Percentiles rank a stretch among this genome's conserved stretches.
Evolutionary conservation across 2,888 invertebrate genomes (phyloP).

Genomic region (Polymixis flavicincta): DNA sequence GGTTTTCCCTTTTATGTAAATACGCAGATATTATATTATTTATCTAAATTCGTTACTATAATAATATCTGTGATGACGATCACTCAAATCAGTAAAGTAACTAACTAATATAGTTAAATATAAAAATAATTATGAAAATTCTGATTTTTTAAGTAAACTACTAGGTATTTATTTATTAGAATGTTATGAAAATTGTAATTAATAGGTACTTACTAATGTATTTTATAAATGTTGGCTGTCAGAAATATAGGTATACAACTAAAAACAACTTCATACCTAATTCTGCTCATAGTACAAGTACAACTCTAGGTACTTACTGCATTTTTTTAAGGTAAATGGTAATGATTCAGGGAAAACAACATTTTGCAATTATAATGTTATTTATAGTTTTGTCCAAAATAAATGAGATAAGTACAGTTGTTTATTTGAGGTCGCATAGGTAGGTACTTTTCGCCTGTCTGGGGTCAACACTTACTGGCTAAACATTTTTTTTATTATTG

Average conservation of each 20-base stretch:
- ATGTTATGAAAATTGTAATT: background rate
- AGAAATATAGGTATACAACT: background rate
- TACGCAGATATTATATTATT: background rate
- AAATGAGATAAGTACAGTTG: background rate
- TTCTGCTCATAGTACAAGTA: background rate
- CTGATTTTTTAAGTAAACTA: background rate
- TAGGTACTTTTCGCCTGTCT: background rate
- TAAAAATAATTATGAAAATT: background rate
- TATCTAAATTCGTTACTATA: background rate
- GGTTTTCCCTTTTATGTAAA: background rate
- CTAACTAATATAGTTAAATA: background rate
- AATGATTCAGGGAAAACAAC: background rate
- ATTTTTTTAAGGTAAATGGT: background rate
- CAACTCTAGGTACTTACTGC: background rate
- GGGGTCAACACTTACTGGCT: background rate
- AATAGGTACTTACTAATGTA: background rate
- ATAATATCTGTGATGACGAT: background rate
- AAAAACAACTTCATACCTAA: background rate
- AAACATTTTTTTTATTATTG: background rate
- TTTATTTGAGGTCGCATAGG: background rate
- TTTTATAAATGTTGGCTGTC: background rate
- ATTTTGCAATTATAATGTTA: background rate
- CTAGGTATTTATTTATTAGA: background rate
- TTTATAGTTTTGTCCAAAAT: background rate
- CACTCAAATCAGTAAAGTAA: background rate